Percentiles rank a stretch among this genome's conserved stretches.
phyloP scores from a whole-genome alignment of 2,797 vertebrate species.

The Choloepus didactylus region DNA sequence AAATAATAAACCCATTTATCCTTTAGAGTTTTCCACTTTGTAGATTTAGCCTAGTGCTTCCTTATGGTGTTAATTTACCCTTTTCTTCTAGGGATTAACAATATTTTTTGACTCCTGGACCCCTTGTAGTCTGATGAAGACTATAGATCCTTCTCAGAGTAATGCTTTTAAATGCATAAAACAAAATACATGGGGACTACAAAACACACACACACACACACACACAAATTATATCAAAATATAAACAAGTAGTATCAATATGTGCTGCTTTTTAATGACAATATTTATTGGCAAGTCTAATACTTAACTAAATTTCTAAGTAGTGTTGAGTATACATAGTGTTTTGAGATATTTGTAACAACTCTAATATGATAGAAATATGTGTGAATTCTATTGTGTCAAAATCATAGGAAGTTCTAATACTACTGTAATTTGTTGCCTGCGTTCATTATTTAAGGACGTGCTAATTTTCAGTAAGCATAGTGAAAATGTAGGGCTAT shows the following conservation, averaged over 20 bases:
- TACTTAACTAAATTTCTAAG: neutral
- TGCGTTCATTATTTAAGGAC: conserved; percentile 24
- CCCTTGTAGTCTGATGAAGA: neutral
- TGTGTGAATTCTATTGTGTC: neutral
- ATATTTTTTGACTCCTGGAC: neutral
- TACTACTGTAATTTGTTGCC: neutral
- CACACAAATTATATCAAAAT: neutral
- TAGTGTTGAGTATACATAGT: neutral
- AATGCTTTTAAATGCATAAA: conserved; percentile 33
- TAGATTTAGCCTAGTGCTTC: neutral
- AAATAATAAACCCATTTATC: neutral
- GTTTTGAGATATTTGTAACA: conserved; percentile 46
- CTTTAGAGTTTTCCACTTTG: neutral
- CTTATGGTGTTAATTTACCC: neutral
- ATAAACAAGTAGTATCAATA: neutral
- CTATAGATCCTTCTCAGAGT: neutral
- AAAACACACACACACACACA: neutral
- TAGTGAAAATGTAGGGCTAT: neutral
- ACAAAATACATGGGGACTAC: neutral
- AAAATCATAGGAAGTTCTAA: neutral
- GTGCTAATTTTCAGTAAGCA: neutral
- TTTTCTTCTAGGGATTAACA: neutral
- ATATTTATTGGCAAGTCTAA: neutral
- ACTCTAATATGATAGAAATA: neutral
- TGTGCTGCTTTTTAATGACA: neutral